Conservation (phyloP, 2,888 invertebrate species). For the Cryptocheilus praepositus region DNA sequence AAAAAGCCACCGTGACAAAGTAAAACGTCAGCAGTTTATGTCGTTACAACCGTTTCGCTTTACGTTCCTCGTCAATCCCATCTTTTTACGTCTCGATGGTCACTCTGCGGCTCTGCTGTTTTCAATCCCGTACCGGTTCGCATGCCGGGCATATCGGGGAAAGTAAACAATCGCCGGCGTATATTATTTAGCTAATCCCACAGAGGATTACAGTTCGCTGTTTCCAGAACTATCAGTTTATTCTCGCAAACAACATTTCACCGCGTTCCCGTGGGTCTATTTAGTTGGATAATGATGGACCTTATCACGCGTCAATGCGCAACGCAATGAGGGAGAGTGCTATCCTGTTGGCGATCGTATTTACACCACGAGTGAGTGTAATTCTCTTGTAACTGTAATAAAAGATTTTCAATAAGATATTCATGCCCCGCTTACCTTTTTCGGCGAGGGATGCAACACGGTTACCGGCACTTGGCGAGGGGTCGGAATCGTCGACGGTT, state of each 20-base stretch:
- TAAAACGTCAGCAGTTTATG: constrained; percentile 64
- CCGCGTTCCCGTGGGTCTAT: too few relatives aligned
- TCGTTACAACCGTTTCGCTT: constrained; percentile 52
- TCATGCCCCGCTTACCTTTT: constrained; percentile 73
- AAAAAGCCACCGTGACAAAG: constrained; percentile 55
- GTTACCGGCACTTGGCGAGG: constrained; percentile 70
- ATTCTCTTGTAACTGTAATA: background rate
- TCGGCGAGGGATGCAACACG: constrained; percentile 71
- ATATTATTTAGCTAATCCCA: too few relatives aligned
- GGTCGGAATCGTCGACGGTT: constrained; percentile 60
- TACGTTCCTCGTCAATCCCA: constrained; percentile 40
- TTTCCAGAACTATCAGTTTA: too few relatives aligned
- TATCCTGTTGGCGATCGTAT: constrained; percentile 8
- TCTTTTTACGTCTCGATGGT: constrained; percentile 30
- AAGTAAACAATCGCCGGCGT: too few relatives aligned
- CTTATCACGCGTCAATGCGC: background rate
- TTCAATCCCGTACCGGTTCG: background rate
- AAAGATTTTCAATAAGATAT: constrained; percentile 29
- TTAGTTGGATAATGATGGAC: too few relatives aligned
- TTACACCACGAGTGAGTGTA: constrained; percentile 10
- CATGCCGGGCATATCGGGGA: too few relatives aligned
- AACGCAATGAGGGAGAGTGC: background rate
- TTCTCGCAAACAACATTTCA: too few relatives aligned
- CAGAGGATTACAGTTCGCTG: too few relatives aligned
- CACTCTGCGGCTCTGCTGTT: constrained; percentile 9